Conservation (phyloP, 2,797 vertebrate genomes). For the Scleropages formosus region DNA sequence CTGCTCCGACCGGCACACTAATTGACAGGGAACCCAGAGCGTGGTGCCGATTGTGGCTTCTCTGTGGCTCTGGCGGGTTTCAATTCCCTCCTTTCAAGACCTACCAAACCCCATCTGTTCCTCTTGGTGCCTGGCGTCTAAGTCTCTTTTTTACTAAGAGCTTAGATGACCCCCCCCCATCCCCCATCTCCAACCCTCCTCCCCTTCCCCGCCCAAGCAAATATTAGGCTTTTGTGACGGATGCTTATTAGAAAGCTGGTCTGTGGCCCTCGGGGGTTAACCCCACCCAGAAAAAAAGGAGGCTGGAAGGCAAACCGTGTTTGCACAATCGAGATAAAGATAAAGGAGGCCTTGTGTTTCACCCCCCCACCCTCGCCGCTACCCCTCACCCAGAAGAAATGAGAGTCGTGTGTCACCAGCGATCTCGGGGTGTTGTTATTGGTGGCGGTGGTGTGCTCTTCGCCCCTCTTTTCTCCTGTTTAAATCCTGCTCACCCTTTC, state of each 20-base stretch:
- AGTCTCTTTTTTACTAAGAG: slow-evolving; percentile 23
- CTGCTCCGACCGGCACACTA: slow-evolving; percentile 70
- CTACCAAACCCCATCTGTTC: slow-evolving; percentile 79
- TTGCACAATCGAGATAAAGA: slow-evolving; percentile 57
- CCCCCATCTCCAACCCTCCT: slow-evolving; percentile 34
- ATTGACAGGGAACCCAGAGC: slow-evolving; percentile 80
- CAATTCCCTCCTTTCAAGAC: slow-evolving; percentile 76
- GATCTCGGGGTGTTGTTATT: slow-evolving; percentile 16
- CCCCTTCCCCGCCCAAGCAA: slow-evolving; percentile 52
- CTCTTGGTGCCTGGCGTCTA: slow-evolving; percentile 52
- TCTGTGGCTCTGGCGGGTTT: slow-evolving; percentile 70
- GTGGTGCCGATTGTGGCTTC: slow-evolving; percentile 74
- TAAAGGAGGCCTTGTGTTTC: slow-evolving; percentile 56
- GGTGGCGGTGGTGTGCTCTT: background rate
- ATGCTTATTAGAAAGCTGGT: slow-evolving; percentile 63
- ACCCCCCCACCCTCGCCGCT: slow-evolving; percentile 35
- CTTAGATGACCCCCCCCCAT: slow-evolving; percentile 30
- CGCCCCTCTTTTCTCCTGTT: slow-evolving; percentile 7
- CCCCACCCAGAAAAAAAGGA: slow-evolving; percentile 56
- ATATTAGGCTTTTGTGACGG: slow-evolving; percentile 62
- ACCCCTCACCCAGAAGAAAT: slow-evolving; percentile 44
- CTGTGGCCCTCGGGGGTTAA: slow-evolving; percentile 64
- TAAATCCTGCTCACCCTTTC: background rate
- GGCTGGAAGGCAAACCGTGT: slow-evolving; percentile 51
- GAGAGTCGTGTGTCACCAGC: slow-evolving; percentile 56